These are phyloP conservation scores for Amaurobius ferox DNA, from an alignment of 2,888 invertebrate species.

Conservation along the genomic window DNA sequence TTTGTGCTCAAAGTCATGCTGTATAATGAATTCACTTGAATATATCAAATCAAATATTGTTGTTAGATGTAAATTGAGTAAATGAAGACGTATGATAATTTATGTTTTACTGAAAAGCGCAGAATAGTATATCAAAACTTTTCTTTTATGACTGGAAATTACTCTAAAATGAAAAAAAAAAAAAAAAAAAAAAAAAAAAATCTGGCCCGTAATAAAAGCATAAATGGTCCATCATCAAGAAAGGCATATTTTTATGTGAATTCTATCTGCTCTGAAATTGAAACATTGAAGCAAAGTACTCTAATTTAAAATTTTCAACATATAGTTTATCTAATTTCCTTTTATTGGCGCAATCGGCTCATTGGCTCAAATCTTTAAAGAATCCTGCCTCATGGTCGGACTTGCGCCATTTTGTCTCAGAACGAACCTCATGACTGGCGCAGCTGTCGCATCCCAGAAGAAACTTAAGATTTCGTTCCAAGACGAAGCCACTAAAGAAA, in stretches of 20 bases:
- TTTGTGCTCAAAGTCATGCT: too few relatives aligned
- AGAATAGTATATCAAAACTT: too few relatives aligned
- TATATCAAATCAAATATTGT: too few relatives aligned
- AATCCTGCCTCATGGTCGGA: conserved; percentile 2
- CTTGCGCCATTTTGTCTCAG: conserved; percentile 19
- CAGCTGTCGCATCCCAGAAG: conserved; percentile 63
- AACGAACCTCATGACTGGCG: conserved; percentile 23
- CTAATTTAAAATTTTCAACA: conserved; percentile 12
- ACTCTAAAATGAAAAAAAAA: too few relatives aligned
- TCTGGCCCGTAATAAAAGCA: neutral
- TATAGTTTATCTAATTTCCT: conserved; percentile 16
- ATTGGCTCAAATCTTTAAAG: conserved; percentile 11
- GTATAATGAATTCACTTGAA: too few relatives aligned
- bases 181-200: too few relatives aligned
- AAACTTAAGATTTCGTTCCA: conserved; percentile 60
- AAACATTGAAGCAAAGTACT: neutral
- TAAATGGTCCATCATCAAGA: neutral
- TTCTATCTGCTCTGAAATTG: conserved; percentile 10
- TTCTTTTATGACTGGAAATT: too few relatives aligned
- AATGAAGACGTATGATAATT: too few relatives aligned
- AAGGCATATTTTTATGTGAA: neutral
- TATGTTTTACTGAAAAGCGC: too few relatives aligned
- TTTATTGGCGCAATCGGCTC: conserved; percentile 14
- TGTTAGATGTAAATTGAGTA: too few relatives aligned
- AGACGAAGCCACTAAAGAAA: conserved; percentile 21